Percentiles rank a stretch among this genome's conserved stretches.
These are phyloP conservation scores for Hephaestus fuliginosus DNA, from an alignment of 2,797 vertebrate genomes.

Conservation along the genomic window DNA sequence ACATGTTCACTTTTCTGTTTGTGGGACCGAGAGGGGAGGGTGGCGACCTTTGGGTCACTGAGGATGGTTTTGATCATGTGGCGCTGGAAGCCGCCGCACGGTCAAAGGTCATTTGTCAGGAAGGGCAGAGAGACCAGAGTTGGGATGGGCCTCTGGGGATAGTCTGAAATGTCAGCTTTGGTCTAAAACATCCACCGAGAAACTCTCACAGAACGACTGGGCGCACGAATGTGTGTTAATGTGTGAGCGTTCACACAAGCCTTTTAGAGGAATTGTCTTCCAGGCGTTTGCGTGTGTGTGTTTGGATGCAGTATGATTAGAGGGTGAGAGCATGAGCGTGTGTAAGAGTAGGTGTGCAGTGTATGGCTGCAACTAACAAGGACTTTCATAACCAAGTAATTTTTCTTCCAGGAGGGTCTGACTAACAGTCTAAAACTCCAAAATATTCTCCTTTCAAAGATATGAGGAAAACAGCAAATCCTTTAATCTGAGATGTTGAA, in stretches of 20 bases:
- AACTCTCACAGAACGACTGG: slow-evolving; percentile 14
- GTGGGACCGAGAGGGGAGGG: slow-evolving; percentile 53
- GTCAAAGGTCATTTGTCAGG: slow-evolving; percentile 79
- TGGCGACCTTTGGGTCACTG: slow-evolving; percentile 52
- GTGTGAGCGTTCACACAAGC: not conserved
- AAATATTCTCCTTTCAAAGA: not conserved
- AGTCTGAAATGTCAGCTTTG: slow-evolving; percentile 59
- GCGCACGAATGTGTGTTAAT: not conserved
- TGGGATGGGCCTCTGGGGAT: slow-evolving; percentile 50
- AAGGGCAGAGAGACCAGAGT: slow-evolving; percentile 64
- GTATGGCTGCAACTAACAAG: not conserved
- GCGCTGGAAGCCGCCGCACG: slow-evolving; percentile 52
- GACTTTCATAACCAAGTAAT: not conserved
- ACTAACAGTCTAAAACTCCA: not conserved
- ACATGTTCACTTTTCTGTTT: slow-evolving; percentile 42
- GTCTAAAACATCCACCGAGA: slow-evolving; percentile 46
- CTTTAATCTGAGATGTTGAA: not conserved
- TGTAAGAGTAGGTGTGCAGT: not conserved
- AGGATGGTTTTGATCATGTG: slow-evolving; percentile 71
- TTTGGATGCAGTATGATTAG: not conserved
- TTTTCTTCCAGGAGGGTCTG: not conserved
- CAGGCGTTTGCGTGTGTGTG: not conserved
- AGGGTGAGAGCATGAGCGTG: not conserved
- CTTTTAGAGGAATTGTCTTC: not conserved
- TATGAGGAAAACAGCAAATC: not conserved